These are phyloP conservation scores for Vidua chalybeata DNA, from an alignment of 2,113 vertebrate species.

Conservation along the genomic window DNA sequence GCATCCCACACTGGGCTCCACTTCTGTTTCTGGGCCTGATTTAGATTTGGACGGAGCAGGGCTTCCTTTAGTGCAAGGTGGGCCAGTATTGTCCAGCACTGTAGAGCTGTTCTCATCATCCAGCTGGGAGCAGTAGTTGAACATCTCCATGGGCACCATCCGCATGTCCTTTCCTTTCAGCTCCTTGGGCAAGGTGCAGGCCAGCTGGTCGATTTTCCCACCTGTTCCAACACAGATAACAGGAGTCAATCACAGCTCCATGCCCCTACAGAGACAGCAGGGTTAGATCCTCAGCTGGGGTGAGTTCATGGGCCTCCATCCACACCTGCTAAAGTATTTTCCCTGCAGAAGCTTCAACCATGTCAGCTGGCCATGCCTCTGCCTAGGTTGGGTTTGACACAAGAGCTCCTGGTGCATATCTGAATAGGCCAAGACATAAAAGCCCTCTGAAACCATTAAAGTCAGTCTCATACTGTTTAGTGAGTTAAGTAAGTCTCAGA, in stretches of 20 bases:
- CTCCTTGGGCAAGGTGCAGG: slow-evolving; percentile 96
- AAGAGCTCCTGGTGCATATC: background rate
- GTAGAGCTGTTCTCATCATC: slow-evolving; percentile 87
- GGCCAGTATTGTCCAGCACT: slow-evolving; percentile 75
- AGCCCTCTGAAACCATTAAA: background rate
- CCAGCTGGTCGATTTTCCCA: slow-evolving; percentile 92
- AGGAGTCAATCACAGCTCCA: background rate
- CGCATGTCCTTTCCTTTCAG: slow-evolving; percentile 95
- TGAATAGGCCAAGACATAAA: background rate
- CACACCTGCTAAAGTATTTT: background rate
- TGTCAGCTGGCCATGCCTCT: background rate
- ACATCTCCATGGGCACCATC: slow-evolving; percentile 96
- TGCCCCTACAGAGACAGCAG: background rate
- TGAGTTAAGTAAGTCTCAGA: slow-evolving; percentile 3
- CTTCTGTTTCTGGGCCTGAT: slow-evolving; percentile 68
- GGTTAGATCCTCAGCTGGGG: background rate
- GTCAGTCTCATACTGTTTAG: background rate
- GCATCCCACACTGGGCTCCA: slow-evolving; percentile 74
- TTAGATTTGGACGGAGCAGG: slow-evolving; percentile 72
- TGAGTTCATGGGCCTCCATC: background rate
- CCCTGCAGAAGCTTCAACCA: background rate
- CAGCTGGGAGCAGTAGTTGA: slow-evolving; percentile 95
- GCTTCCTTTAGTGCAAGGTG: slow-evolving; percentile 85
- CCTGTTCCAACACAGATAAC: slow-evolving; percentile 73
- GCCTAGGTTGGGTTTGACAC: background rate